phyloP scores from a whole-genome alignment of 2,113 vertebrate species.

The Platysteira castanea region DNA sequence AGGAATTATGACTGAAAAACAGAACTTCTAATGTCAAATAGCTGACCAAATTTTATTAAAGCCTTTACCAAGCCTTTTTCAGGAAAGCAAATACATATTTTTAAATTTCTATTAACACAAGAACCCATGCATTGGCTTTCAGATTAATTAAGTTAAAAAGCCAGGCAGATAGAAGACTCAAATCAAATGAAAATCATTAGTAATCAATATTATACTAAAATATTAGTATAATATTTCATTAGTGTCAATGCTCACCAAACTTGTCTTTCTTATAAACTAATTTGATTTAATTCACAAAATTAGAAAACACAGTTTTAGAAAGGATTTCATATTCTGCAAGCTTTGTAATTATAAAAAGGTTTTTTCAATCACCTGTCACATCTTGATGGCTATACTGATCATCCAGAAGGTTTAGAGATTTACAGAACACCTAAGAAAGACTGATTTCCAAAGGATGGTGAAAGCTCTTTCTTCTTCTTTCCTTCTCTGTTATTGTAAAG shows the following conservation, averaged over 20 bases:
- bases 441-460: background rate
- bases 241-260: background rate
- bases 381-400: background rate
- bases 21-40: background rate
- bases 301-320: background rate
- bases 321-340: background rate
- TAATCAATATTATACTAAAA: no score
- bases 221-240: no score
- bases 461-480: background rate
- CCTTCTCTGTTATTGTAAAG: background rate
- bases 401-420: background rate
- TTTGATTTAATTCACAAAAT: background rate
- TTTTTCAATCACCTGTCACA: background rate
- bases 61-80: background rate
- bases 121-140: background rate
- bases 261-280: background rate
- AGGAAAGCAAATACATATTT: background rate
- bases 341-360: background rate
- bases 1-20: background rate
- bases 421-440: background rate
- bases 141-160: background rate
- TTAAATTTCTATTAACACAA: background rate
- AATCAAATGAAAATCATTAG: background rate
- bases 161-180: background rate
- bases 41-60: background rate